Percentiles rank a stretch among this genome's conserved stretches.
phyloP scores from a whole-genome alignment of 1,140 invertebrate genomes.

The Brachionus sp. region DNA sequence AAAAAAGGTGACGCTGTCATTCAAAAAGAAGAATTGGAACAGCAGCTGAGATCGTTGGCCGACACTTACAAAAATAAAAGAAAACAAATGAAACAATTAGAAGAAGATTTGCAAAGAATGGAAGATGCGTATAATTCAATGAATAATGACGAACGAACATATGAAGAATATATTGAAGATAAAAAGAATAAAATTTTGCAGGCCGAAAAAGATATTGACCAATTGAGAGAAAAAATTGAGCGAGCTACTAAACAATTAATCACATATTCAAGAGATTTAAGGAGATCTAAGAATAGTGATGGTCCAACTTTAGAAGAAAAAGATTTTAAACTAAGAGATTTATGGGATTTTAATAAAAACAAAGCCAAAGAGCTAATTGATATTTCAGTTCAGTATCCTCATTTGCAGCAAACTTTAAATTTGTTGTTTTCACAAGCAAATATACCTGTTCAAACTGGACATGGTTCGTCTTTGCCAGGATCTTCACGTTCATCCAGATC shows the following conservation, averaged over 20 bases:
- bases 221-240: conserved; percentile 42
- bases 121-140: conserved; percentile 17
- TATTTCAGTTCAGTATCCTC: conserved; percentile 31
- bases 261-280: not conserved
- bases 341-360: conserved; percentile 46
- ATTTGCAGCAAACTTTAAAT: conserved; percentile 40
- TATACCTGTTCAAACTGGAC: not conserved
- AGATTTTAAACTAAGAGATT: conserved; percentile 31
- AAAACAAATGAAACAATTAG: conserved; percentile 55
- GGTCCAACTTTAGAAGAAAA: conserved; percentile 36
- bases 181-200: conserved; percentile 28
- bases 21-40: conserved; percentile 57
- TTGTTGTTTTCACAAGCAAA: conserved; percentile 34
- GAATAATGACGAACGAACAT: conserved; percentile 16
- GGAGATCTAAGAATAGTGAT: not conserved
- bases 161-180: conserved; percentile 21
- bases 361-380: conserved; percentile 50
- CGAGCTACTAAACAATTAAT: conserved; percentile 34
- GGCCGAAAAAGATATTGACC: conserved; percentile 33
- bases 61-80: conserved; percentile 60
- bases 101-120: conserved; percentile 54
- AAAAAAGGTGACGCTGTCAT: conserved; percentile 57
- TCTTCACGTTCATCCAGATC: conserved; percentile 30
- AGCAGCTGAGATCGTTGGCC: conserved; percentile 58
- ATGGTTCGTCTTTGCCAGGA: conserved; percentile 10